Conservation (phyloP, 2,113 vertebrate species). For the Probosciger aterrimus region DNA sequence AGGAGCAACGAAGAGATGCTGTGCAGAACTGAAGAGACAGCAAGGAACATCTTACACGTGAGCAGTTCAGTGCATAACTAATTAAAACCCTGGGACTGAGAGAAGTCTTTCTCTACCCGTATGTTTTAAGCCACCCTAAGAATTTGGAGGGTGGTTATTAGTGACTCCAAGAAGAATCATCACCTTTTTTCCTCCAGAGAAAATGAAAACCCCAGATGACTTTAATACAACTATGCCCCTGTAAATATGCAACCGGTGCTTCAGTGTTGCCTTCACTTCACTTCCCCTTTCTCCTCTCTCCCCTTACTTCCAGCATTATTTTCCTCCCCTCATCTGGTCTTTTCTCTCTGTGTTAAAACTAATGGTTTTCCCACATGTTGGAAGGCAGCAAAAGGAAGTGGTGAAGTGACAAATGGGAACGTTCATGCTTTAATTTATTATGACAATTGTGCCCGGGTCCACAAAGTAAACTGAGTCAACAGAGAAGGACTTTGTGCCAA, state of each 20-base stretch:
- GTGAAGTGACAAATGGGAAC: slow-evolving; percentile 66
- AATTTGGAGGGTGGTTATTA: not conserved
- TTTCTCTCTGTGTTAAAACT: not conserved
- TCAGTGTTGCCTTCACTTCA: not conserved
- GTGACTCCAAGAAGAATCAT: not conserved
- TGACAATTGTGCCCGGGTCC: slow-evolving; percentile 7
- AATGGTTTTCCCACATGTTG: slow-evolving; percentile 50
- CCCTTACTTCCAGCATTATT: not conserved
- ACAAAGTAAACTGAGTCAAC: slow-evolving; percentile 67
- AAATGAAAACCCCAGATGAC: not conserved
- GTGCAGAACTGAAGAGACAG: not conserved
- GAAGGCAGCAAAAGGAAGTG: slow-evolving; percentile 45
- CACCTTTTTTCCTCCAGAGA: not conserved
- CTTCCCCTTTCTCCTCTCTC: not conserved
- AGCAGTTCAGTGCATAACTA: not conserved
- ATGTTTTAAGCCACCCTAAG: not conserved
- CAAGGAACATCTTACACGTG: not conserved
- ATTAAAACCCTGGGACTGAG: not conserved
- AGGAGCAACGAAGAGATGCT: not conserved
- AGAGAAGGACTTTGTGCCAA: slow-evolving; percentile 58
- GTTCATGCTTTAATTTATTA: slow-evolving; percentile 64
- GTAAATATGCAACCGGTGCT: not conserved
- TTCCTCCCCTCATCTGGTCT: not conserved
- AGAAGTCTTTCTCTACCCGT: not conserved
- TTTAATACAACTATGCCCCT: rapidly evolving